Evolutionary conservation across 2,797 vertebrate genomes (phyloP).

Genomic region (Catharus ustulatus): DNA sequence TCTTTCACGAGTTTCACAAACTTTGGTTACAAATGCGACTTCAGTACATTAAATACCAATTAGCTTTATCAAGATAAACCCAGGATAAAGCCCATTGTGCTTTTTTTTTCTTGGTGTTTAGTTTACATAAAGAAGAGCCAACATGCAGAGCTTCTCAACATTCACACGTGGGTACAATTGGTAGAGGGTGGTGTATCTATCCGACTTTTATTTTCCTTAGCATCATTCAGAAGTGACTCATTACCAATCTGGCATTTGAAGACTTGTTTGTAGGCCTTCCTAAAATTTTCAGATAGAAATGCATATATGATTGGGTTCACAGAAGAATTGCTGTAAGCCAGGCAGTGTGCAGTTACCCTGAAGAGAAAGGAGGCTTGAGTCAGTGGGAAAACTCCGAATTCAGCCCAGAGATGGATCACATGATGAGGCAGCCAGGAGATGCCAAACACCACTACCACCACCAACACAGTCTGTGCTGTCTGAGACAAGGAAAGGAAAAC

Average conservation of each 20-base stretch:
- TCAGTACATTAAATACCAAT: background rate
- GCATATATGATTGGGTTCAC: slow-evolving; percentile 98
- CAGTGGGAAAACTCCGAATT: slow-evolving; percentile 94
- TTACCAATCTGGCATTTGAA: slow-evolving; percentile 85
- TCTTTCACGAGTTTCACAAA: background rate
- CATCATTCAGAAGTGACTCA: slow-evolving; percentile 77
- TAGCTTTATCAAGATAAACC: background rate
- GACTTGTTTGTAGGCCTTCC: slow-evolving; percentile 96
- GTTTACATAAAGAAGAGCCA: background rate
- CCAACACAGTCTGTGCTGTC: slow-evolving; percentile 96
- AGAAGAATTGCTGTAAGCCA: slow-evolving; percentile 98
- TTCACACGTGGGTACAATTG: slow-evolving; percentile 93
- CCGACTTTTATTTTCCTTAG: slow-evolving; percentile 87
- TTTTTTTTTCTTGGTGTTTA: background rate
- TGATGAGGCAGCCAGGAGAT: slow-evolving; percentile 98
- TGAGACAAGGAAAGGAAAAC: slow-evolving; percentile 64
- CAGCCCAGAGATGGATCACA: slow-evolving; percentile 91
- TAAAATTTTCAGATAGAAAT: slow-evolving; percentile 97
- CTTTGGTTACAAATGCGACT: background rate
- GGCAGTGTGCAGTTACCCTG: slow-evolving; percentile 90
- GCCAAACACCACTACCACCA: slow-evolving; percentile 97
- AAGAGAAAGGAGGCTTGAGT: slow-evolving; percentile 94
- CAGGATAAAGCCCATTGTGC: background rate
- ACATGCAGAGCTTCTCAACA: background rate
- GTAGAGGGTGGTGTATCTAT: slow-evolving; percentile 88